Percentiles rank a stretch among this genome's conserved stretches.
phyloP scores from a whole-genome alignment of 2,888 invertebrate genomes.

The Apocheima hispidaria region DNA sequence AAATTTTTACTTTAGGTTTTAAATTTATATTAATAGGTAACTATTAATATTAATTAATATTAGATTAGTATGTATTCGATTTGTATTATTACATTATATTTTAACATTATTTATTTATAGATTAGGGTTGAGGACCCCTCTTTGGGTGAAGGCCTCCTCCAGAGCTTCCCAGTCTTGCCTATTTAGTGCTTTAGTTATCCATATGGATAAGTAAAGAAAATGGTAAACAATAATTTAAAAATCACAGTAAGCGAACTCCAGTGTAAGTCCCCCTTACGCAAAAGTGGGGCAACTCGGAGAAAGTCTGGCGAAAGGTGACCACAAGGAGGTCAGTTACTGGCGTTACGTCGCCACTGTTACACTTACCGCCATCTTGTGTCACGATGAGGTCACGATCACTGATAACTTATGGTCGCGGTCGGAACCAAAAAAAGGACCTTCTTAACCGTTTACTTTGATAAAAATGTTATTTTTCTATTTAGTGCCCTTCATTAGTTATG shows the following conservation, averaged over 20 bases:
- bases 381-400: constrained; percentile 42
- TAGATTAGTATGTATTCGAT: too few species aligned
- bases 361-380: constrained; percentile 58
- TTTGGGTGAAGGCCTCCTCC: too few species aligned
- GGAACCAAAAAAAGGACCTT: neutral
- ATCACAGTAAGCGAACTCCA: constrained; percentile 7
- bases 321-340: constrained; percentile 75
- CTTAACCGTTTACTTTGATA: constrained; percentile 2
- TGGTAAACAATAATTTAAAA: neutral
- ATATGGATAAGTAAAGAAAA: neutral
- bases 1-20: too few species aligned
- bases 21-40: too few species aligned
- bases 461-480: too few species aligned
- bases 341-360: constrained; percentile 78
- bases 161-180: too few species aligned
- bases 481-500: neutral
- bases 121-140: too few species aligned
- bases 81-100: too few species aligned
- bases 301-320: constrained; percentile 80
- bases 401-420: constrained; percentile 14
- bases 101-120: too few species aligned
- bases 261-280: constrained; percentile 45
- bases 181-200: too few species aligned
- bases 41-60: too few species aligned
- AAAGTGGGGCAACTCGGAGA: constrained; percentile 70